Conservation (phyloP, 2,797 vertebrate genomes). For the Vipera latastei region DNA sequence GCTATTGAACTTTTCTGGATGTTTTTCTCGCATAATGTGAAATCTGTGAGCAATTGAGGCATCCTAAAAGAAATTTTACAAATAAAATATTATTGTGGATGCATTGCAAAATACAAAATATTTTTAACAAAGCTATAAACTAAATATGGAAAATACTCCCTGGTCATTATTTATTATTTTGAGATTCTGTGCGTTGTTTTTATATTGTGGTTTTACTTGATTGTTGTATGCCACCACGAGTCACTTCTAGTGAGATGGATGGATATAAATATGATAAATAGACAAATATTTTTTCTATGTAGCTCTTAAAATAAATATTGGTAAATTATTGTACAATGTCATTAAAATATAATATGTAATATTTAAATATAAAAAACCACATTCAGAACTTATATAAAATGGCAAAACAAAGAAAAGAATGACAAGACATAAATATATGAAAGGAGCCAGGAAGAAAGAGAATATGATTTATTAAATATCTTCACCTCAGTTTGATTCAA, state of each 20-base stretch:
- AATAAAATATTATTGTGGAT: neutral
- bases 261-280: neutral
- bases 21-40: constrained; percentile 91
- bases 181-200: neutral
- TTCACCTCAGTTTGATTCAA: neutral
- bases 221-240: neutral
- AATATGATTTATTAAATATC: neutral
- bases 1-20: constrained; percentile 91
- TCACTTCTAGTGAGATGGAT: neutral
- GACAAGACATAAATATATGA: neutral
- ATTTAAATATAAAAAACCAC: neutral
- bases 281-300: neutral
- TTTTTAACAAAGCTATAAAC: neutral
- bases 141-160: neutral
- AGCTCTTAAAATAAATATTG: neutral
- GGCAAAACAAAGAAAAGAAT: neutral
- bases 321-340: neutral
- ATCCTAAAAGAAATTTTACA: constrained; percentile 72
- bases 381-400: neutral
- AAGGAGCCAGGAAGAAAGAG: neutral
- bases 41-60: constrained; percentile 91
- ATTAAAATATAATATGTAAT: neutral
- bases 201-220: neutral
- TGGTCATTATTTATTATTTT: neutral
- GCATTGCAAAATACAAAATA: constrained; percentile 22